A percentile compares a stretch with the other conserved stretches of the same genome.
Evolutionary conservation across 2,797 vertebrate genomes (phyloP).

Genomic region (Cyprinella venusta): DNA sequence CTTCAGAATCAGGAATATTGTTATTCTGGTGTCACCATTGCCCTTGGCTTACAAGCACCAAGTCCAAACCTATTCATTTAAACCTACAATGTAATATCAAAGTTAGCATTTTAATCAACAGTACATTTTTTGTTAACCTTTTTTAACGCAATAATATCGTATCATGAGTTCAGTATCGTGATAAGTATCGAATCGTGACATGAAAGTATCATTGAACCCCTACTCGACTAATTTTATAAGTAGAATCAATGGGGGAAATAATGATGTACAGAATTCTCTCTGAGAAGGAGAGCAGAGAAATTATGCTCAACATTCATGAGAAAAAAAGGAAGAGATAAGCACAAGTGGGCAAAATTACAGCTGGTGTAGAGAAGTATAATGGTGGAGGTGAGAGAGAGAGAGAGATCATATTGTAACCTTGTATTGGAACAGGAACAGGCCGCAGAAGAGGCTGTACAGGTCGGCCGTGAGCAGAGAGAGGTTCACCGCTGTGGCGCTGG

Average conservation of each 20-base stretch:
- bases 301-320: not conserved
- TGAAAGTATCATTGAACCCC: too few species aligned
- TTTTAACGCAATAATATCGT: too few species aligned
- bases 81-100: too few species aligned
- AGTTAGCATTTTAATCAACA: too few species aligned
- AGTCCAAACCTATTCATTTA: too few species aligned
- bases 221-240: not conserved
- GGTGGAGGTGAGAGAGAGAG: not conserved
- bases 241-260: too few species aligned
- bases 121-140: too few species aligned
- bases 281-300: not conserved
- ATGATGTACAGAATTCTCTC: not conserved
- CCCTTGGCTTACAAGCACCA: too few species aligned
- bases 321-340: not conserved
- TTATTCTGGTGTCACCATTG: too few species aligned
- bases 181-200: too few species aligned
- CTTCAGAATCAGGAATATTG: too few species aligned
- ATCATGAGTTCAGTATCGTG: too few species aligned
- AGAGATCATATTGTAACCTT: constrained; percentile 78
- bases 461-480: constrained; percentile 92
- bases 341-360: not conserved
- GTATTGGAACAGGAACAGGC: constrained; percentile 93
- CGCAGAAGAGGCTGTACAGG: constrained; percentile 93
- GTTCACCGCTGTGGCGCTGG: constrained; percentile 91
- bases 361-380: not conserved